Conservation (phyloP, 2,888 invertebrate genomes). For the Blomia tropicalis region DNA sequence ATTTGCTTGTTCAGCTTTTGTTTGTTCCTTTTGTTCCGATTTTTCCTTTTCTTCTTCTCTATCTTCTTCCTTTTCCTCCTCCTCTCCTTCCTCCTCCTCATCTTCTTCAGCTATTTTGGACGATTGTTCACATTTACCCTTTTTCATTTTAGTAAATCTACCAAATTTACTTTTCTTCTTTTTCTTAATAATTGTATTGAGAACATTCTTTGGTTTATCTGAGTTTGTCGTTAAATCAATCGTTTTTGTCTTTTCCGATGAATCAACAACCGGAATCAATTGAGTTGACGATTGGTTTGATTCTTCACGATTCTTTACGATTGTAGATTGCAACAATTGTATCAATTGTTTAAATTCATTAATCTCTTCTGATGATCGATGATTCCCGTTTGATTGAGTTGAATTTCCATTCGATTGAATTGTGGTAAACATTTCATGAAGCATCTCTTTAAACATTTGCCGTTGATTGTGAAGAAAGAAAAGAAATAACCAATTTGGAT, state of each 20-base stretch:
- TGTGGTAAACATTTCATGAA: slow-evolving; percentile 5
- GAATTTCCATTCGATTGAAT: not conserved
- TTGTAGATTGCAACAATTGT: not conserved
- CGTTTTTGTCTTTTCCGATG: not conserved
- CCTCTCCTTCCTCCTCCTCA: not conserved
- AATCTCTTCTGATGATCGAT: not conserved
- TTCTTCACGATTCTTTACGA: not conserved
- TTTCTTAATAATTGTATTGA: not conserved
- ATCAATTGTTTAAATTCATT: not conserved
- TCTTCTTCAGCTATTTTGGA: not conserved
- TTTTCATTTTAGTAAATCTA: not conserved
- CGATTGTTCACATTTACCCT: not conserved
- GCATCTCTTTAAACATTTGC: slow-evolving; percentile 5
- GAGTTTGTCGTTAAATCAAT: not conserved
- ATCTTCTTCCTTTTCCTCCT: not conserved
- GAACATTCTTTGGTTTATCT: not conserved
- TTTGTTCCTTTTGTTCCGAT: not conserved
- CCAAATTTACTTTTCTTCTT: not conserved
- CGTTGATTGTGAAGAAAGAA: slow-evolving; percentile 6
- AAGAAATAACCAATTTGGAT: slow-evolving; percentile 10
- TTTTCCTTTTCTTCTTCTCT: not conserved
- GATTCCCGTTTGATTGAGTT: not conserved
- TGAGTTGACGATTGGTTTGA: not conserved
- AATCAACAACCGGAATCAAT: not conserved
- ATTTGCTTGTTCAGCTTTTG: not conserved